A percentile compares a stretch with the other conserved stretches of the same genome.
Evolutionary conservation across 1,140 invertebrate genomes (phyloP).

Genomic region (Nasonia longicornis): DNA sequence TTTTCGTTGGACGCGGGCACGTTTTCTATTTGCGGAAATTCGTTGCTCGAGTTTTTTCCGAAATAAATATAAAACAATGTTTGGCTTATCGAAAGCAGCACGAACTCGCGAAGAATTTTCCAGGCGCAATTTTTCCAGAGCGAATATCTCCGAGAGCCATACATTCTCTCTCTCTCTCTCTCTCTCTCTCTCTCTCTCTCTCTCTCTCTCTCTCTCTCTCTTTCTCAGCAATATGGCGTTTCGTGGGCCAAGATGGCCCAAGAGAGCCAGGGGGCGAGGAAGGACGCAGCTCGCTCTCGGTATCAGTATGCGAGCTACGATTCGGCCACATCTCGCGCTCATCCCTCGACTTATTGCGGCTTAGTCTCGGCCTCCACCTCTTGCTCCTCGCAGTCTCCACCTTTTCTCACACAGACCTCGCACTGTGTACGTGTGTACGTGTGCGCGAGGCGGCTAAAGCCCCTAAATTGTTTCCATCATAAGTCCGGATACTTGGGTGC

Average conservation of each 20-base stretch:
- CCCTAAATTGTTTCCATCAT: conserved; percentile 70
- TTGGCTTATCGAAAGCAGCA: background rate
- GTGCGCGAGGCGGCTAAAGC: conserved; percentile 60
- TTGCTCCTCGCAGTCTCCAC: conserved; percentile 52
- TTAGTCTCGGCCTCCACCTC: conserved; percentile 58
- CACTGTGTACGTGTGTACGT: conserved; percentile 44
- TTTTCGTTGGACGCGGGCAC: too few species aligned
- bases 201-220: background rate
- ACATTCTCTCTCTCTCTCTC: background rate
- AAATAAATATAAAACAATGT: conserved; percentile 6
- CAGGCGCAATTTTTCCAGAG: background rate
- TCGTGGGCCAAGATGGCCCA: conserved; percentile 15
- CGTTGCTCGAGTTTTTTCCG: background rate
- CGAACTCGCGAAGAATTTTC: background rate
- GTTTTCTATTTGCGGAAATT: too few species aligned
- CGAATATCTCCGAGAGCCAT: background rate
- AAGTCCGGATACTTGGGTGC: conserved; percentile 66
- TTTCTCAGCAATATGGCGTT: conserved; percentile 16
- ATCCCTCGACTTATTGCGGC: conserved; percentile 70
- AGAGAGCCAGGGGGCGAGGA: background rate
- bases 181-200: background rate
- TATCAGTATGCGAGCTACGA: conserved; percentile 70
- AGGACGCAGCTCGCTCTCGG: conserved; percentile 53
- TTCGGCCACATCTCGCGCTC: conserved; percentile 69
- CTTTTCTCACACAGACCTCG: conserved; percentile 50